Percentiles rank a stretch among this genome's conserved stretches.
Evolutionary conservation across 2,113 vertebrate genomes (phyloP).

Genomic region (Silurus glanis): DNA sequence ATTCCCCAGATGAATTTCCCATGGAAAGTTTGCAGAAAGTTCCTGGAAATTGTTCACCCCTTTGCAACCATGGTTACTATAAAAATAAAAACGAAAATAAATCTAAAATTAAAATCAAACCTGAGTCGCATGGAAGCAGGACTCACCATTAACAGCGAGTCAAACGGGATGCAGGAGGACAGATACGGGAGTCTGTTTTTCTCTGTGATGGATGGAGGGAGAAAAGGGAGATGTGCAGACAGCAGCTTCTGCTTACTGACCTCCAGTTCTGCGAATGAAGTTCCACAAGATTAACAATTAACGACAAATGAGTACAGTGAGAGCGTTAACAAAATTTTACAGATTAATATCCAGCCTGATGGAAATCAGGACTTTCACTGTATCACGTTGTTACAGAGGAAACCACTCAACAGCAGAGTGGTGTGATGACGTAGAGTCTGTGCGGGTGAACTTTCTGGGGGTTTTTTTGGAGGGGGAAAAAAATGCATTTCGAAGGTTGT

Average conservation of each 20-base stretch:
- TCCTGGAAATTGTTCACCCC: too few relatives aligned
- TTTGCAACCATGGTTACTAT: too few relatives aligned
- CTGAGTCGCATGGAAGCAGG: constrained; percentile 18
- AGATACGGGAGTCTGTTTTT: constrained; percentile 86
- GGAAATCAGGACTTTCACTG: not conserved
- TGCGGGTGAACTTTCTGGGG: too few relatives aligned
- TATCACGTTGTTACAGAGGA: not conserved
- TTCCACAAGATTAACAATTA: not conserved
- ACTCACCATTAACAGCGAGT: constrained; percentile 82
- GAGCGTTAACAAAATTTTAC: not conserved
- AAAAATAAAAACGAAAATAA: too few relatives aligned
- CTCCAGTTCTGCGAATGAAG: constrained; percentile 74
- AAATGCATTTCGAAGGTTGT: too few relatives aligned
- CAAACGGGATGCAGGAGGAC: constrained; percentile 87
- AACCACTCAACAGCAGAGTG: not conserved
- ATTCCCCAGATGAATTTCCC: too few relatives aligned
- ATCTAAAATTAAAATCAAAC: not conserved
- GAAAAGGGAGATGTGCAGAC: constrained; percentile 82
- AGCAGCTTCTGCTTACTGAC: constrained; percentile 89
- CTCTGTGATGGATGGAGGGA: constrained; percentile 80
- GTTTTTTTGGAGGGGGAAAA: too few relatives aligned
- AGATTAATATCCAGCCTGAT: not conserved
- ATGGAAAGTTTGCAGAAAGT: too few relatives aligned
- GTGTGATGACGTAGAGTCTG: not conserved
- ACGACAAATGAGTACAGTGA: not conserved